Conservation (phyloP, 2,113 vertebrate species). For the Atherinomorus stipes region DNA sequence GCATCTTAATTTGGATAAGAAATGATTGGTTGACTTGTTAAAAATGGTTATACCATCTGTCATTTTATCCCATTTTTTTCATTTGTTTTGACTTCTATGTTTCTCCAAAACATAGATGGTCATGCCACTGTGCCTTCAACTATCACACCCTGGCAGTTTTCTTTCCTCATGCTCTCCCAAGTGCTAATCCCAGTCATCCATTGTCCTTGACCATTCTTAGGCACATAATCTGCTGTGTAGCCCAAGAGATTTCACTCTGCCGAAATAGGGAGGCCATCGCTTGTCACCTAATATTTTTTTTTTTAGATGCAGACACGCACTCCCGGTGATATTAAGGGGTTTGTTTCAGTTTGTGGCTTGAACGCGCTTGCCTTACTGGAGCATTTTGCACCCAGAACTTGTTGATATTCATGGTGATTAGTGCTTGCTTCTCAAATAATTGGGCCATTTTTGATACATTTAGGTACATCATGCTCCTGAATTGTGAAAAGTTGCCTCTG, state of each 20-base stretch:
- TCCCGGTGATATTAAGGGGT: neutral
- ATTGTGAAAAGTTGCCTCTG: constrained; percentile 4
- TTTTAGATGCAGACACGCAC: neutral
- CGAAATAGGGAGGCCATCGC: neutral
- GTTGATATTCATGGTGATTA: neutral
- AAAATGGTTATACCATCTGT: constrained; percentile 16
- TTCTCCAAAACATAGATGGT: constrained; percentile 57
- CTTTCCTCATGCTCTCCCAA: constrained; percentile 18
- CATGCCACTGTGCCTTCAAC: constrained; percentile 27
- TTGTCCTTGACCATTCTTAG: constrained; percentile 14
- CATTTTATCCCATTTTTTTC: constrained; percentile 22
- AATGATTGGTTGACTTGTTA: too few relatives aligned
- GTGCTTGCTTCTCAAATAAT: neutral
- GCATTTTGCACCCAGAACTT: neutral
- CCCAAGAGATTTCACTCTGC: neutral
- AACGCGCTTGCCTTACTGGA: neutral
- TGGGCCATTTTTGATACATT: neutral
- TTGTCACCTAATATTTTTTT: constrained; percentile 1
- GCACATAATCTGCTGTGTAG: constrained; percentile 24
- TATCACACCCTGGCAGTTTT: constrained; percentile 34
- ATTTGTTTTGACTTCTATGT: constrained; percentile 56
- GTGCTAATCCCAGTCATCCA: constrained; percentile 34
- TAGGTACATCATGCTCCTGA: constrained; percentile 1
- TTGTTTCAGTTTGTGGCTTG: neutral
- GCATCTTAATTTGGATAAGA: neutral